Conservation (phyloP, 2,797 vertebrate species). For the Sarcophilus harrisii region DNA sequence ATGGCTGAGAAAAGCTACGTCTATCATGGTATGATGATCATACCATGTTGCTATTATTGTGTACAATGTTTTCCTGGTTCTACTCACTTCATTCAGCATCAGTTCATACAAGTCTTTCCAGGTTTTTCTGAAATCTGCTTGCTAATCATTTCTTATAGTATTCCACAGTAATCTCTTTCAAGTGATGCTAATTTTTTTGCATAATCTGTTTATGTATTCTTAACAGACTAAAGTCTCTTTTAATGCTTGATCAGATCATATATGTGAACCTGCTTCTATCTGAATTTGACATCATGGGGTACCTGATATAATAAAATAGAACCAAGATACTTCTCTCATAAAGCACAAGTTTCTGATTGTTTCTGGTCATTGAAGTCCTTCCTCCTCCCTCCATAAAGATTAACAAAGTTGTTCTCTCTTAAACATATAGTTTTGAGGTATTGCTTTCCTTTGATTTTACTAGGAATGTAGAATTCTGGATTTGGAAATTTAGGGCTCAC, state of each 20-base stretch:
- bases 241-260: not conserved
- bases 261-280: not conserved
- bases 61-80: too few species aligned
- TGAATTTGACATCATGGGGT: not conserved
- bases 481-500: not conserved
- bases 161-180: not conserved
- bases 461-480: not conserved
- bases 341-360: not conserved
- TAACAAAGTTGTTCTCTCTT: not conserved
- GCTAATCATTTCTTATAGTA: too few species aligned
- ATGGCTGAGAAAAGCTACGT: too few species aligned
- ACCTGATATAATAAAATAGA: not conserved
- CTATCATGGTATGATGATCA: too few species aligned
- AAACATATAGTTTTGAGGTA: not conserved
- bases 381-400: not conserved
- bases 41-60: too few species aligned
- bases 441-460: not conserved
- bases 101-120: too few species aligned
- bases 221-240: not conserved
- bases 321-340: not conserved
- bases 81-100: too few species aligned
- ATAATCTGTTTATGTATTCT: slow-evolving; percentile 36
- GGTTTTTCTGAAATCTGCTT: too few species aligned
- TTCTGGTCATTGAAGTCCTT: not conserved
- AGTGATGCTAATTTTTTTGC: not conserved